phyloP scores from a whole-genome alignment of 2,113 vertebrate species.

The Indicator indicator region DNA sequence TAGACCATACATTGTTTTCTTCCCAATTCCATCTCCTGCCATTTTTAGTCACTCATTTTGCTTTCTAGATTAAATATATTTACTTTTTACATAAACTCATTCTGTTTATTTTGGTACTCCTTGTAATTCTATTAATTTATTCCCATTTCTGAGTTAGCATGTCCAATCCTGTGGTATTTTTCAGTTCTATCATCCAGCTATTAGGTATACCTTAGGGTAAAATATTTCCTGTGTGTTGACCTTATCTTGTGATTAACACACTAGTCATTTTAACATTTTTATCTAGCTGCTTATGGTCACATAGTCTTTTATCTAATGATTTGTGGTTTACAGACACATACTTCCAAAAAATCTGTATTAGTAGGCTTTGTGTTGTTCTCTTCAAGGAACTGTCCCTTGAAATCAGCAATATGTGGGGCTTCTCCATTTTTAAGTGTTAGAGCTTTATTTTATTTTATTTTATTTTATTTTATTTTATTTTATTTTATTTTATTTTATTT shows the following conservation, averaged over 20 bases:
- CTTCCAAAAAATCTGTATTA: background rate
- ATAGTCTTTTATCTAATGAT: background rate
- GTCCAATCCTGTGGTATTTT: background rate
- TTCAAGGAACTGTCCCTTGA: background rate
- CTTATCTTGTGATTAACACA: background rate
- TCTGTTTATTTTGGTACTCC: background rate
- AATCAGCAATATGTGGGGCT: background rate
- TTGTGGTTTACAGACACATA: background rate
- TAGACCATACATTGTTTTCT: background rate
- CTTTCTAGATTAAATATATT: background rate
- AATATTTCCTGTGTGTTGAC: background rate
- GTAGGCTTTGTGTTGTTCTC: background rate
- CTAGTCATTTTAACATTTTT: fast-evolving
- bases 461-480: background rate
- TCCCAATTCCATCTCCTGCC: background rate
- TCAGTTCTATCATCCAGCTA: background rate
- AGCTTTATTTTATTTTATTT: background rate
- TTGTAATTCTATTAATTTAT: background rate
- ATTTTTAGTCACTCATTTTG: background rate
- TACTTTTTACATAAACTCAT: background rate
- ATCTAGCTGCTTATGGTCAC: background rate
- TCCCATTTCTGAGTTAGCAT: background rate
- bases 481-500: no score
- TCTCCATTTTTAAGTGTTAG: background rate
- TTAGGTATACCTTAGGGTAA: background rate